Base-by-base conservation (phyloP, 2,113 vertebrate species). In the Pelecanus crispus region DNA sequence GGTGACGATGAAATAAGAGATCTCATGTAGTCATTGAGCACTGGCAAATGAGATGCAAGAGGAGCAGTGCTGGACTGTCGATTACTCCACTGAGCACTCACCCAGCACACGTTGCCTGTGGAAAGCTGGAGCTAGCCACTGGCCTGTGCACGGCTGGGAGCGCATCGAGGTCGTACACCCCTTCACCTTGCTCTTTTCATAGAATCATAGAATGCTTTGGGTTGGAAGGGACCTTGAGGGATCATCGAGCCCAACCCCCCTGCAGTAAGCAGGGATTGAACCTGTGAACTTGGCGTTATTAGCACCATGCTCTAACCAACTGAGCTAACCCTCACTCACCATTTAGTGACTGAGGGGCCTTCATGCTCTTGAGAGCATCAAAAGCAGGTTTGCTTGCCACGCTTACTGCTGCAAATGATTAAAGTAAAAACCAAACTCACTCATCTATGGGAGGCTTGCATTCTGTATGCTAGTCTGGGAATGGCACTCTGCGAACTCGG, bases 371-470 rank as follows among this genome's bases (percentile, higher is more conserved):
- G 21, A 36, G 70, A 28, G 29, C 61, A 50, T 19, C 36, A 5
- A 10, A 5, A 20, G 42, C 13, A 36, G 62, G 52, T 78, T 71
- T 67, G 40, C 28, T 80, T 45, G 18, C 36, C 56, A 11, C 1
- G 1, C 22, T 36, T 52, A 13, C 15, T 25, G 31, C 32, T 75
- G 10, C 31, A 38, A 26, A 26, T 11, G n/a, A 32, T 31, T 38
- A 6, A 53, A 36, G 38, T 15, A 7, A 52, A 45, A 40, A 1
- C 16, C 36, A 9, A 71, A 66, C 26, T 34, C 10, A 0, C 1
- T 2, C 8, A 12, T 13, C 28, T 55, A 0, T 9, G 66, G 47
- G 55, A 62, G 45, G 32, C 22, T 52, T 12, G 1, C 9, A 3
- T 17, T 34, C 28, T 49, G 9, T 12, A 5, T 8, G 55, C 16